Percentiles rank a stretch among this genome's conserved stretches.
These are phyloP conservation scores for Volucella bombylans DNA, from an alignment of 2,888 invertebrate genomes.

Conservation along the genomic window DNA sequence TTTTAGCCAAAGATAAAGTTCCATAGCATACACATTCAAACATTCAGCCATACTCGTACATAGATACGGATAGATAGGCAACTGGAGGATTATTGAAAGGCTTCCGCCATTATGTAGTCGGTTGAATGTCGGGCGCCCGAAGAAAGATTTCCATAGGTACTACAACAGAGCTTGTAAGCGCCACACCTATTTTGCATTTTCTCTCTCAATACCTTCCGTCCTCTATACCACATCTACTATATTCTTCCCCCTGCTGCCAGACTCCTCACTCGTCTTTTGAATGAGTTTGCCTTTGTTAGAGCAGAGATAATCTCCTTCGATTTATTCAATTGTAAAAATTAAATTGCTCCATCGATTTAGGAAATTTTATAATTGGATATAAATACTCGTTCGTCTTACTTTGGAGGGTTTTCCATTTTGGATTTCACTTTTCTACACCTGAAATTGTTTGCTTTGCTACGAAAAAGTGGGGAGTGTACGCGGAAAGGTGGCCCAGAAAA, in stretches of 20 bases:
- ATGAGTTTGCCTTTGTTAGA: slow-evolving; percentile 17
- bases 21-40: background rate
- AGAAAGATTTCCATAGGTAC: background rate
- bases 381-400: slow-evolving; percentile 30
- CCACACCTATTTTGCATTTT: slow-evolving; percentile 61
- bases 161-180: slow-evolving; percentile 11
- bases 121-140: background rate
- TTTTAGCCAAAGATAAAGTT: slow-evolving; percentile 21
- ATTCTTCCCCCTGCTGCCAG: background rate
- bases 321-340: slow-evolving; percentile 70
- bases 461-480: slow-evolving; percentile 30
- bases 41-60: too few species aligned
- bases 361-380: slow-evolving; percentile 71
- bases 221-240: background rate
- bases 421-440: slow-evolving; percentile 5
- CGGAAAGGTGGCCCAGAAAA: slow-evolving; percentile 42
- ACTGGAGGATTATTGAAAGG: slow-evolving; percentile 25
- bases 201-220: slow-evolving; percentile 1
- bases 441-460: slow-evolving; percentile 19
- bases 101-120: slow-evolving; percentile 19
- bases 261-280: background rate
- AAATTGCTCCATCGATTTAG: slow-evolving; percentile 71
- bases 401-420: slow-evolving; percentile 49
- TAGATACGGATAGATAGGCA: background rate
- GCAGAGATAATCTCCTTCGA: slow-evolving; percentile 58